Conservation (phyloP, 2,888 invertebrate species). For the Stegophylla sp. region DNA sequence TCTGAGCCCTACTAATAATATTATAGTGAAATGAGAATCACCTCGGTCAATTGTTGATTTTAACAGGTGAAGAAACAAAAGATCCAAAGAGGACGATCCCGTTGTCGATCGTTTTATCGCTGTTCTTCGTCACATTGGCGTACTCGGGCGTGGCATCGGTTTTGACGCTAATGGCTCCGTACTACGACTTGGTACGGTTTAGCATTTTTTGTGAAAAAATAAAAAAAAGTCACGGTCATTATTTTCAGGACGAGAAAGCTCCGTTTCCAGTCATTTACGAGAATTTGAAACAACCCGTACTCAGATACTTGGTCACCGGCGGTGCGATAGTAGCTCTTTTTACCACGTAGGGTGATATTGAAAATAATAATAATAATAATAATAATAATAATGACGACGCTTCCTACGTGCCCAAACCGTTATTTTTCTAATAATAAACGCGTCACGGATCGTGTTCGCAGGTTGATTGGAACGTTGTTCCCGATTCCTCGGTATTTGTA, state of each 20-base stretch:
- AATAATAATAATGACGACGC: not conserved
- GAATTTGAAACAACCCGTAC: conserved; percentile 75
- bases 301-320: conserved; percentile 88
- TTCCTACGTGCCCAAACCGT: not conserved
- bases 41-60: too few species aligned
- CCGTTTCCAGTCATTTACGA: conserved; percentile 88
- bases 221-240: not conserved
- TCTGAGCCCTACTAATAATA: too few species aligned
- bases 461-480: conserved; percentile 86
- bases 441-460: conserved; percentile 65
- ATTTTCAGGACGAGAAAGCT: conserved; percentile 75
- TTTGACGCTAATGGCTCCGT: conserved; percentile 93
- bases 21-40: too few species aligned
- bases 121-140: conserved; percentile 82
- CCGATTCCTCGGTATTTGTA: conserved; percentile 86
- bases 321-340: conserved; percentile 92
- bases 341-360: conserved; percentile 68
- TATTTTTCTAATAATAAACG: too few species aligned
- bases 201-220: not conserved
- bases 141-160: conserved; percentile 93
- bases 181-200: conserved; percentile 76
- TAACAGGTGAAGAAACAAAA: conserved; percentile 81
- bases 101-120: conserved; percentile 83
- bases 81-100: conserved; percentile 92
- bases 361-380: not conserved